Evolutionary conservation across 2,113 vertebrate species (phyloP), one percentile per base, ranked within the genome.

Genomic region (Scomber scombrus): DNA sequence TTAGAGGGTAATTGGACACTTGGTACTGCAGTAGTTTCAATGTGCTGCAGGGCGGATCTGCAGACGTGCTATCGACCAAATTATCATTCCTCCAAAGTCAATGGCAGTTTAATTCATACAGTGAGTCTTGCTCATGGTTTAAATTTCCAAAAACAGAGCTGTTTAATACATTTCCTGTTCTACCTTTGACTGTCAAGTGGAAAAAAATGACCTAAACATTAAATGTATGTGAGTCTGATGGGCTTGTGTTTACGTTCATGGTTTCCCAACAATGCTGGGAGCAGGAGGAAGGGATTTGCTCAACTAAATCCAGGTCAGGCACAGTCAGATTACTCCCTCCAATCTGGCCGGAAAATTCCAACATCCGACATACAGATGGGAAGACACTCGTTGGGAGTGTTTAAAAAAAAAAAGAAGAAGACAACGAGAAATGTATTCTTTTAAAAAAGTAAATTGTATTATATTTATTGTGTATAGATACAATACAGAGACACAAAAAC

Each of bases 361-460:
- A 26, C 75, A 77, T 86, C 23, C 49, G 68, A 52, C 52, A 21
- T 21, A 21, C 29, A 47, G 56, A 81, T 57, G 2, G 65, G 50
- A 78, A 14, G 66, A 79, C 19, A 14, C 57, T 43, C 11, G 4
- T 74, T 60, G 26, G 13, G 16, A 49, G 11, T 11, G 14, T 14
- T 3, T 18, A 47, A 15, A 43, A 40, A 61, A 58, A 63, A 77
- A 63, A 64, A 64, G 14, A 1, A 26, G 23, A 26, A 26, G 23
- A 26, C 23, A 3, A 82, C 65, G 43, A 62, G 34, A 68, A 55
- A 78, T 81, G 11, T 88, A 81, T 81, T 85, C 6, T 56, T 86
- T 88, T 66, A 73, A 84, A 93, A 90, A 90, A 86, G 77, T 80
- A 80, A 87, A 73, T 63, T 88, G 77, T 88, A 80, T 89, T 91